Percentiles rank a stretch among this genome's conserved stretches.
Conservation (phyloP, 2,113 vertebrate species). For the Notiomystis cincta region DNA sequence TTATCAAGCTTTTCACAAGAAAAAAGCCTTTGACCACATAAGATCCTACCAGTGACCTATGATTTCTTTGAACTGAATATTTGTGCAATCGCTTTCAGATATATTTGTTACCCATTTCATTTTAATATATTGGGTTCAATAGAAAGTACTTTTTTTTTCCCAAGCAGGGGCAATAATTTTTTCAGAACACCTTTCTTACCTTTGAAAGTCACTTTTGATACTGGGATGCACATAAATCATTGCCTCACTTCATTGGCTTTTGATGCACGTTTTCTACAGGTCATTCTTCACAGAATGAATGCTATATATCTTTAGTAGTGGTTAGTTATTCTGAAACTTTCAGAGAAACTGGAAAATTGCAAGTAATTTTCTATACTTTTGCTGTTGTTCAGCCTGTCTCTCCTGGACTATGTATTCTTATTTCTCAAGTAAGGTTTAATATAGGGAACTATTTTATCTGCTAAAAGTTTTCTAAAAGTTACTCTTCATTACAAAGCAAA, state of each 20-base stretch:
- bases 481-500: background rate
- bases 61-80: background rate
- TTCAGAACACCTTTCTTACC: background rate
- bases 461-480: background rate
- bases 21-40: background rate
- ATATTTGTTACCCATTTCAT: conserved; percentile 11
- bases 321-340: conserved; percentile 4
- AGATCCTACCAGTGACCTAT: background rate
- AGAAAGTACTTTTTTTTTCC: background rate
- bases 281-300: conserved; percentile 4
- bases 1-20: background rate
- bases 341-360: background rate
- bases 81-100: background rate
- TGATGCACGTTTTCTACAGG: conserved; percentile 25
- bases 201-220: conserved; percentile 28
- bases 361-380: background rate
- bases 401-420: background rate
- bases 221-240: conserved; percentile 28
- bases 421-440: background rate
- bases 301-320: conserved; percentile 18
- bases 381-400: background rate
- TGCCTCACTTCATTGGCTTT: conserved; percentile 12
- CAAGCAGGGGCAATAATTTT: background rate
- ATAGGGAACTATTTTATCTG: background rate
- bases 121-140: background rate